Evolutionary conservation across 2,888 invertebrate genomes (phyloP).

Genomic region (Conchocele bisecta): DNA sequence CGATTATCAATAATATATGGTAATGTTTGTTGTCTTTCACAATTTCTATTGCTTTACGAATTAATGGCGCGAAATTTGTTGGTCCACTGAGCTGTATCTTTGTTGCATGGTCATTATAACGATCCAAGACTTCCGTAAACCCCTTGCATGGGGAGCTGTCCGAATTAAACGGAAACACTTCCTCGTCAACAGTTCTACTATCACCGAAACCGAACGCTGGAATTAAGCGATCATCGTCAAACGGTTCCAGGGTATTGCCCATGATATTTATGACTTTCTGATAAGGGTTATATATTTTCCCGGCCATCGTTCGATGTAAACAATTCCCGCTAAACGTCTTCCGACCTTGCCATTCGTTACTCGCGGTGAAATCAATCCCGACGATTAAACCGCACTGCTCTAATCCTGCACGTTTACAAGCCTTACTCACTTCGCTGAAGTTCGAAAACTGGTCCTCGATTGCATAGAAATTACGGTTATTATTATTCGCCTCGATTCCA

Average conservation of each 20-base stretch:
- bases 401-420: conserved; percentile 83
- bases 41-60: conserved; percentile 83
- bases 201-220: conserved; percentile 82
- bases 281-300: conserved; percentile 83
- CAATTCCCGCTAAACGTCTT: conserved; percentile 83
- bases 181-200: conserved; percentile 72
- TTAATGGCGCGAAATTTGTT: conserved; percentile 84
- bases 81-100: conserved; percentile 84
- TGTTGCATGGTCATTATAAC: conserved; percentile 83
- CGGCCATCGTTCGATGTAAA: conserved; percentile 81
- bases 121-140: conserved; percentile 78
- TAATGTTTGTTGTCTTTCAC: conserved; percentile 78
- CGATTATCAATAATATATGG: conserved; percentile 83
- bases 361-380: conserved; percentile 85
- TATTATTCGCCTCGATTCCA: conserved; percentile 61
- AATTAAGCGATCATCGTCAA: conserved; percentile 78
- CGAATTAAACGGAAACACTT: conserved; percentile 75
- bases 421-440: conserved; percentile 81
- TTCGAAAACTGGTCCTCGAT: conserved; percentile 80
- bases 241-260: conserved; percentile 79
- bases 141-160: conserved; percentile 72
- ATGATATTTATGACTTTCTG: conserved; percentile 82
- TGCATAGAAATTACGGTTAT: conserved; percentile 68
- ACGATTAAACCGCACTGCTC: conserved; percentile 84
- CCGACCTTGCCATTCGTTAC: conserved; percentile 85